Evolutionary conservation across 2,797 vertebrate species (phyloP).

Genomic region (Tapera naevia): DNA sequence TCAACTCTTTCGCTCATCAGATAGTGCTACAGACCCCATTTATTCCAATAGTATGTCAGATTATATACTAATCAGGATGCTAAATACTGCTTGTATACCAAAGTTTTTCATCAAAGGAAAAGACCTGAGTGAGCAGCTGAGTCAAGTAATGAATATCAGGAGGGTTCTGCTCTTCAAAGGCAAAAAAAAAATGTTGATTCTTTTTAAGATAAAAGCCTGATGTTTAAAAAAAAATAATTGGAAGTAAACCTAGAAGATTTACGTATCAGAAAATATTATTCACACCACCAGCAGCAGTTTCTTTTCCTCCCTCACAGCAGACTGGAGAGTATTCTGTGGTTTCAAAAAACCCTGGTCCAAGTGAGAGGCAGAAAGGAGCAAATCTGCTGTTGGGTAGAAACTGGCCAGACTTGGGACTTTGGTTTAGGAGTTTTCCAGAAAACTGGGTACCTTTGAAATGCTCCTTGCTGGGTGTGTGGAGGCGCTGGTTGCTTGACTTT

Average conservation of each 20-base stretch:
- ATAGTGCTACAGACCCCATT: neutral
- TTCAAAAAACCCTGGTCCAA: neutral
- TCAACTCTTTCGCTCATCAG: neutral
- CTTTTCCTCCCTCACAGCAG: neutral
- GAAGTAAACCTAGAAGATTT: neutral
- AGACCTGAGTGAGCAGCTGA: conserved; percentile 29
- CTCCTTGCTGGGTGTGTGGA: neutral
- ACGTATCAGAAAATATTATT: neutral
- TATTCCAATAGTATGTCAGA: neutral
- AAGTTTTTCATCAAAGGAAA: conserved; percentile 42
- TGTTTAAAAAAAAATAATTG: neutral
- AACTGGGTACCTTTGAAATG: neutral
- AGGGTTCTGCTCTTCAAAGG: conserved; percentile 58
- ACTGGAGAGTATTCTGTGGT: neutral
- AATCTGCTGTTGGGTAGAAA: neutral
- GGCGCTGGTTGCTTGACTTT: neutral
- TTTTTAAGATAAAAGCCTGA: conserved; percentile 27
- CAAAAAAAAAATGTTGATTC: conserved; percentile 1
- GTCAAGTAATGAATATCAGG: conserved; percentile 64
- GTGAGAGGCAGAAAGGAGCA: neutral
- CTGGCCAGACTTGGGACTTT: neutral
- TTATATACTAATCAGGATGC: conserved; percentile 23
- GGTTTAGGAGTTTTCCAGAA: neutral
- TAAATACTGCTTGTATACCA: conserved; percentile 3
- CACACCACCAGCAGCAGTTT: neutral